Conservation (phyloP, 2,113 vertebrate species). For the Poicephalus meyeri region DNA sequence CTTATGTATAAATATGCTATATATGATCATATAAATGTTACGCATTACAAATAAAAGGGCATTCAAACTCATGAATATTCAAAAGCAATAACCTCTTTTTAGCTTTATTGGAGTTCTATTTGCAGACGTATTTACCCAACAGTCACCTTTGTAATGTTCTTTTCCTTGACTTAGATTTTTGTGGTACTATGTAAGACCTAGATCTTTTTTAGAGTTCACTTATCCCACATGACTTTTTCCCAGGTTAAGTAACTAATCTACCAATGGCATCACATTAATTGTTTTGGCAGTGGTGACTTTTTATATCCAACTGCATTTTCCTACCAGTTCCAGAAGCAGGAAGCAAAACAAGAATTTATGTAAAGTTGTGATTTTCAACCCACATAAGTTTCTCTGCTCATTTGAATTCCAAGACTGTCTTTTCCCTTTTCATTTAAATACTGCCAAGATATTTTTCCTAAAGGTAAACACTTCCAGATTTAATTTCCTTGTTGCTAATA, state of each 20-base stretch:
- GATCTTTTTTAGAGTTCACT: background rate
- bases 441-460: background rate
- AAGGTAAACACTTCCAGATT: background rate
- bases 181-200: background rate
- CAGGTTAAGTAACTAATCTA: background rate
- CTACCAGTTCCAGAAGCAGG: background rate
- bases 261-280: background rate
- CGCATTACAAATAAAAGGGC: background rate
- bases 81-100: background rate
- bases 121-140: background rate
- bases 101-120: background rate
- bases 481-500: background rate
- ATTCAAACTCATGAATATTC: background rate
- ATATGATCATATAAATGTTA: background rate
- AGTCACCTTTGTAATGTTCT: background rate
- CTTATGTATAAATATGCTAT: background rate
- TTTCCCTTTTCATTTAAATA: background rate
- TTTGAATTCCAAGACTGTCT: background rate
- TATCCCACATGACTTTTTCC: background rate
- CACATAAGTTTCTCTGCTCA: background rate
- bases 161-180: background rate
- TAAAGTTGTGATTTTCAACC: background rate
- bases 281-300: background rate
- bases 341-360: background rate
- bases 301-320: background rate